Evolutionary conservation across 2,888 invertebrate species (phyloP).

Genomic region (Nipponacmea schrenckii): DNA sequence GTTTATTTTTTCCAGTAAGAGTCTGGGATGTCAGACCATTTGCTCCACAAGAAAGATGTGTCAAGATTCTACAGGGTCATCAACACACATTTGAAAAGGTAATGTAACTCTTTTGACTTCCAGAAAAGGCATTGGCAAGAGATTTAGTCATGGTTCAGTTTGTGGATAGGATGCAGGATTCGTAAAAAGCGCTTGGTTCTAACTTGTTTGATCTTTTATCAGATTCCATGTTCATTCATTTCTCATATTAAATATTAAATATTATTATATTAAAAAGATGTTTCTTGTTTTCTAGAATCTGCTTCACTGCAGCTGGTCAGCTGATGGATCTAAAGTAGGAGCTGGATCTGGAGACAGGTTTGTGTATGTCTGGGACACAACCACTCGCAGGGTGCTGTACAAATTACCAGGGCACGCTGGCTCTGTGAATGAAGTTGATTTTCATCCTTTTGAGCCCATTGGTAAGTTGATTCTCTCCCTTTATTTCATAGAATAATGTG

Average conservation of each 20-base stretch:
- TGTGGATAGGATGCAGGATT: too few species aligned
- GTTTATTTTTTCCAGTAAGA: constrained; percentile 72
- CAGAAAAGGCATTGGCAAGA: too few species aligned
- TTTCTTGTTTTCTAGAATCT: constrained; percentile 76
- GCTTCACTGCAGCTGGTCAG: constrained; percentile 91
- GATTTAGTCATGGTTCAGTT: too few species aligned
- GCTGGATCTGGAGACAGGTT: constrained; percentile 95
- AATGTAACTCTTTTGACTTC: too few species aligned
- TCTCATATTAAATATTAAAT: too few species aligned
- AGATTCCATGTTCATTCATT: too few species aligned
- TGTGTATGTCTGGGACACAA: constrained; percentile 97
- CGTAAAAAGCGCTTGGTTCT: too few species aligned
- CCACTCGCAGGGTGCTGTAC: constrained; percentile 88
- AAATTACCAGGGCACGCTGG: constrained; percentile 98
- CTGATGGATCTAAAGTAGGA: constrained; percentile 89
- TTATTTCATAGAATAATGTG: not conserved
- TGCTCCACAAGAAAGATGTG: constrained; percentile 91
- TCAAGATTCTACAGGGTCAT: constrained; percentile 90
- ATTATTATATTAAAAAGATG: not conserved
- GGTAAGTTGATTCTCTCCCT: constrained; percentile 68
- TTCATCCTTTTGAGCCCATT: constrained; percentile 93
- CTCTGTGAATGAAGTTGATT: constrained; percentile 94
- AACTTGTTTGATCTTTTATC: too few species aligned
- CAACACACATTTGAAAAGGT: constrained; percentile 96
- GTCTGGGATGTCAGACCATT: constrained; percentile 98